Evolutionary conservation across 2,113 vertebrate species (phyloP).

Genomic region (Gorsachius goisagi): DNA sequence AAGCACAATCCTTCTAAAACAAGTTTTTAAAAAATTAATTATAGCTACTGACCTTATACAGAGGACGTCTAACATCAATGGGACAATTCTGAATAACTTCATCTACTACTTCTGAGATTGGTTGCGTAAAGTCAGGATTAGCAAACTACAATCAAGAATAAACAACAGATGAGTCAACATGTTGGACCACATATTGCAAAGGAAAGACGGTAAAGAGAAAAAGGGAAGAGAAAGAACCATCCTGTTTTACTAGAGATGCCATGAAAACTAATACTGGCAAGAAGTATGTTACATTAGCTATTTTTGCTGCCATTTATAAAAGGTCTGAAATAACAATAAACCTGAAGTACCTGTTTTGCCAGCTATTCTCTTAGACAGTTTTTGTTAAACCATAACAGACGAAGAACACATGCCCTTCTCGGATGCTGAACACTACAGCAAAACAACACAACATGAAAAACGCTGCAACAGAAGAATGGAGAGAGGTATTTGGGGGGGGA

Average conservation of each 20-base stretch:
- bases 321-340: background rate
- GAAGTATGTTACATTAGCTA: background rate
- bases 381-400: background rate
- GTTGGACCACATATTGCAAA: background rate
- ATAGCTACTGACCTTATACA: conserved; percentile 88
- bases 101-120: conserved; percentile 98
- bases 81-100: conserved; percentile 99
- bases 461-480: background rate
- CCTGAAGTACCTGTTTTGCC: background rate
- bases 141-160: conserved; percentile 83
- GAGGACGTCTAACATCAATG: conserved; percentile 94
- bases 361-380: background rate
- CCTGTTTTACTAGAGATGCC: background rate
- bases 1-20: background rate
- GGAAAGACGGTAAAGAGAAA: background rate
- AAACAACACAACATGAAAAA: background rate
- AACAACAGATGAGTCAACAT: background rate
- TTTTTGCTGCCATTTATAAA: background rate
- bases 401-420: background rate
- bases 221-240: background rate
- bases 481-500: background rate
- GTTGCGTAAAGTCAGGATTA: conserved; percentile 98
- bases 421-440: background rate
- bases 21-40: background rate
- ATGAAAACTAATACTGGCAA: background rate